Evolutionary conservation across 2,888 invertebrate genomes (phyloP), one percentile per base, ranked within the genome.

Genomic region (Tachina fera): DNA sequence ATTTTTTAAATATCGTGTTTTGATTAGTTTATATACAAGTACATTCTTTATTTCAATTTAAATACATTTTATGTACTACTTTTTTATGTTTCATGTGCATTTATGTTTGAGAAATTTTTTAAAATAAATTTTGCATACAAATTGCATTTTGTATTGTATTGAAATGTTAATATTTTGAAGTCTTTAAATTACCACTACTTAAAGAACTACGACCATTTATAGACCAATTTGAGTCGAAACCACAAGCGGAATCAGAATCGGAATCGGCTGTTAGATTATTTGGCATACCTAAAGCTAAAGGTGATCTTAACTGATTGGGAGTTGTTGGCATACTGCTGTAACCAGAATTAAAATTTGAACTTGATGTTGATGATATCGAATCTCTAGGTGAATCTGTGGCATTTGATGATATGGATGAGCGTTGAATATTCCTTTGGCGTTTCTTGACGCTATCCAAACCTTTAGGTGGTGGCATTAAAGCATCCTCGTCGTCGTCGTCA

Each of bases 231-330:
- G 95, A 95, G 89, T 96, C 97, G 91, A 98, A 98, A 0, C 97
- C 97, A 88, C 96, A 97, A 0, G 97, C 97, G 0, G 96, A 95
- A 91, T 98, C 97, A 0, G 97, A 97, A 91, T 98, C 97, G 0
- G 97, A 97, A 90, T 97, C 97, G 16, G 83, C 90, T 58, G 65
- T 80, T 39, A 90, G 78, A 11, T 88, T 88, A 10, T 63, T 68
- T 8, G 87, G 74, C 51, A n/a, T 86, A 81, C 60, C 87, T 77
- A 83, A 90, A 8, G 90, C 88, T 49, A 90, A 89, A 47, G 92
- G 89, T 14, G 93, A 93, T 72, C 94, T 92, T 16, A 93, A 89
- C 93, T 95, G 95, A 89, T 95, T 95, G 0, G 96, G 96, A 0
- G 96, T 96, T 9, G 95, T 95, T 0, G 96, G 96, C 85, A 96